Evolutionary conservation across 2,888 invertebrate genomes (phyloP), one percentile per base, ranked within the genome.

Genomic region (Brenthis daphne): DNA sequence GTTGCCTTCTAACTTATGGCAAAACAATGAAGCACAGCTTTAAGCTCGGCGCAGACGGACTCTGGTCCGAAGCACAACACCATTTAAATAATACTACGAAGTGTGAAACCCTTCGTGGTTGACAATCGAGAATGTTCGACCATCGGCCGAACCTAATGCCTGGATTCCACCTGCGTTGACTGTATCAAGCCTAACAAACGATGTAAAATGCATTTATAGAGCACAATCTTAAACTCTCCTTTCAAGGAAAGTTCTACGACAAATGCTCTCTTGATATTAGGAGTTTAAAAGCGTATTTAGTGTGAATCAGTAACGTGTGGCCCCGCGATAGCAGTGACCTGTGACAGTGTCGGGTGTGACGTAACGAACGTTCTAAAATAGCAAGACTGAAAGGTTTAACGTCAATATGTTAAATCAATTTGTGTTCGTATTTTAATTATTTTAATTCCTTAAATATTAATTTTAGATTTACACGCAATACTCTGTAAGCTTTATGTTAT

Each of bases 1-100:
- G 20, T 84, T 94, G 6, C 90, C 93, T 2, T 93, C 93, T 6
- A 92, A 92, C 79, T 76, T 93, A 65, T 92, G 93, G 93, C 93
- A 90, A 77, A 88, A 79, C 77, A 75, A 83, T n/a, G 90, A 91
- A 74, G 85, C 90, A 77, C 88, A 90, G 80, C 82, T 90, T 84
- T 92, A 92, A 89, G 78, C 84, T 58, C 53, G 72, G 14, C 53
- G 76, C 57, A 75, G 73, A 84, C 84, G 85, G 86, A 76, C 65
- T 74, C 72, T 71, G 73, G 81, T 71, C 80, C 72, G 76, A 74
- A 70, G 72, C 69, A 76, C 85, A 85, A 86, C 11, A 79, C 76
- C 81, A 80, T 85, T 87, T 83, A 86, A 87, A 86, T 85, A 83
- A 73, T 72, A 76, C 83, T 80, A 82, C 78, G 79, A 65, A 54